Conservation (phyloP, 2,888 invertebrate genomes). For the Oligia strigilis region DNA sequence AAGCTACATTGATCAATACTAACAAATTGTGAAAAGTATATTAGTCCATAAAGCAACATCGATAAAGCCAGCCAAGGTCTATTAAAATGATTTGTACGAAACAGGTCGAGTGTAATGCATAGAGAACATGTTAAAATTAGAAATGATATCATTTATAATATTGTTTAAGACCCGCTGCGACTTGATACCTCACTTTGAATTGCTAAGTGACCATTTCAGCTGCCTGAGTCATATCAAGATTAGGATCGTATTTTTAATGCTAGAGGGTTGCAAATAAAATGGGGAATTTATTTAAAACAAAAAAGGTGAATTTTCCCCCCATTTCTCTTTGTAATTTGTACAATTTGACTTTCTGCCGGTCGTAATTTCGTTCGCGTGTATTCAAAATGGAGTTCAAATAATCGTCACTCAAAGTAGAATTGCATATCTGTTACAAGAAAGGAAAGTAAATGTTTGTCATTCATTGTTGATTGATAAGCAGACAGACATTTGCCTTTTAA, state of each 20-base stretch:
- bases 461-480: slow-evolving; percentile 39
- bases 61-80: slow-evolving; percentile 16
- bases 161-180: slow-evolving; percentile 42
- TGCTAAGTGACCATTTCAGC: slow-evolving; percentile 46
- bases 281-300: slow-evolving; percentile 24
- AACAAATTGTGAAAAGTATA: slow-evolving; percentile 7
- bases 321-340: slow-evolving; percentile 32
- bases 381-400: slow-evolving; percentile 32
- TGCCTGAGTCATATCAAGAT: slow-evolving; percentile 35
- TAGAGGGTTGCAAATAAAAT: slow-evolving; percentile 41
- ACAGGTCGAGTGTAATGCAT: slow-evolving; percentile 25
- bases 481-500: slow-evolving; percentile 2
- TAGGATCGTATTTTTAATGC: slow-evolving; percentile 27
- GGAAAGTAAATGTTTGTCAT: slow-evolving; percentile 30
- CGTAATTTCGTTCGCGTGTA: slow-evolving; percentile 51
- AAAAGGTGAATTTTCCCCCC: background rate
- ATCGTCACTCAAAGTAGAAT: slow-evolving; percentile 37
- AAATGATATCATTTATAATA: slow-evolving; percentile 56
- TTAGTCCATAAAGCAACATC: slow-evolving; percentile 29
- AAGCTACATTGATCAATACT: background rate
- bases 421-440: slow-evolving; percentile 30
- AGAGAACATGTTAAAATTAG: slow-evolving; percentile 41
- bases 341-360: slow-evolving; percentile 23
- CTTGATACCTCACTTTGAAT: slow-evolving; percentile 50
- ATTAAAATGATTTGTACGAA: slow-evolving; percentile 37